Evolutionary conservation across 2,113 vertebrate genomes (phyloP).

Genomic region (Meriones unguiculatus): DNA sequence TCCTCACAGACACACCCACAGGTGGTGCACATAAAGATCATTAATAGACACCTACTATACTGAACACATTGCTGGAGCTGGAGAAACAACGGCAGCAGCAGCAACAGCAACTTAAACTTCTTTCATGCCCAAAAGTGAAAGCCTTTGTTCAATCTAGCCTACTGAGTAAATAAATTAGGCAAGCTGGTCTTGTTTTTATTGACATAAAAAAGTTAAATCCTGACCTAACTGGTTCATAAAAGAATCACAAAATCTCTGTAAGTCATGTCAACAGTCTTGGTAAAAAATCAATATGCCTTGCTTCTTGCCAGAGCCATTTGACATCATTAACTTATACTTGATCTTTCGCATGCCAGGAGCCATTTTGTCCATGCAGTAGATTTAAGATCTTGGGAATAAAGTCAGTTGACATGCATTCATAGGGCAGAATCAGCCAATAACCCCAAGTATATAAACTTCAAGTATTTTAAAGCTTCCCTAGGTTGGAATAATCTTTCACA

Average conservation of each 20-base stretch:
- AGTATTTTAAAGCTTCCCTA: background rate
- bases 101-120: background rate
- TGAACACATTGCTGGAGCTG: background rate
- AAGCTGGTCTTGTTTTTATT: background rate
- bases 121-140: background rate
- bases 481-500: background rate
- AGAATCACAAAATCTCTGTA: conserved; percentile 26
- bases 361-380: conserved; percentile 27
- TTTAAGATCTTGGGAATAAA: background rate
- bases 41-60: background rate
- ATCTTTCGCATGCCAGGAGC: conserved; percentile 1
- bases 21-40: background rate
- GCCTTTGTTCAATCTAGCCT: background rate
- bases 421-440: background rate
- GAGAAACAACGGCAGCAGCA: background rate
- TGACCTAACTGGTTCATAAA: background rate
- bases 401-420: background rate
- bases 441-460: background rate
- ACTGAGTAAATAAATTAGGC: conserved; percentile 2
- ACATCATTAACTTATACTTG: conserved; percentile 45
- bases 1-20: background rate
- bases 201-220: background rate
- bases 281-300: conserved; percentile 17
- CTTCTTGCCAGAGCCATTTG: background rate
- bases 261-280: background rate